A percentile compares a stretch with the other conserved stretches of the same genome.
phyloP scores from a whole-genome alignment of 1,140 invertebrate species.

The Zaprionus lachaisei region DNA sequence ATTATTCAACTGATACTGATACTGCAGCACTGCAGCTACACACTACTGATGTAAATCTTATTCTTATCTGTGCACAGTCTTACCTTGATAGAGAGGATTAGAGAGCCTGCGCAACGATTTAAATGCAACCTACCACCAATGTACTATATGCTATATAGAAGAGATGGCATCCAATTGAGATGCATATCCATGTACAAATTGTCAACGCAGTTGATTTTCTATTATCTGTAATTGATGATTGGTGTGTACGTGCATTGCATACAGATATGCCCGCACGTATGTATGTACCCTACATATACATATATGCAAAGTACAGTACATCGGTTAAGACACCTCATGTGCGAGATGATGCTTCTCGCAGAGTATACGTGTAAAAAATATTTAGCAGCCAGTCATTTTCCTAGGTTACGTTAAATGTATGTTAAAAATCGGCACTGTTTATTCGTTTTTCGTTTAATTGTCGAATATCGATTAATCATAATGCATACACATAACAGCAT shows the following conservation, averaged over 20 bases:
- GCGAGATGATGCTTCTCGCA: conserved; percentile 27
- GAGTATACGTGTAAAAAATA: conserved; percentile 60
- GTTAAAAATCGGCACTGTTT: conserved; percentile 48
- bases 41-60: conserved; percentile 50
- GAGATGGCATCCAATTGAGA: conserved; percentile 54
- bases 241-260: conserved; percentile 57
- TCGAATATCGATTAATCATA: conserved; percentile 59
- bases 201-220: conserved; percentile 51
- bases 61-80: conserved; percentile 56
- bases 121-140: conserved; percentile 60
- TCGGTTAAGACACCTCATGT: conserved; percentile 50
- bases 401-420: conserved; percentile 56
- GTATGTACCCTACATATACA: conserved; percentile 36
- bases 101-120: conserved; percentile 27
- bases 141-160: conserved; percentile 61
- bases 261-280: conserved; percentile 12
- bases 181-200: conserved; percentile 44
- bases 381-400: conserved; percentile 60
- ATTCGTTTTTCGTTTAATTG: conserved; percentile 56
- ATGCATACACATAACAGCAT: conserved; percentile 14
- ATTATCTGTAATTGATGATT: conserved; percentile 66
- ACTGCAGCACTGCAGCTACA: conserved; percentile 3
- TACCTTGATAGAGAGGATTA: conserved; percentile 33
- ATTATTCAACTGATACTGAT: conserved; percentile 33
- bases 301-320: conserved; percentile 57